Conservation (phyloP, 2,113 vertebrate genomes). For the Nibea coibor region DNA sequence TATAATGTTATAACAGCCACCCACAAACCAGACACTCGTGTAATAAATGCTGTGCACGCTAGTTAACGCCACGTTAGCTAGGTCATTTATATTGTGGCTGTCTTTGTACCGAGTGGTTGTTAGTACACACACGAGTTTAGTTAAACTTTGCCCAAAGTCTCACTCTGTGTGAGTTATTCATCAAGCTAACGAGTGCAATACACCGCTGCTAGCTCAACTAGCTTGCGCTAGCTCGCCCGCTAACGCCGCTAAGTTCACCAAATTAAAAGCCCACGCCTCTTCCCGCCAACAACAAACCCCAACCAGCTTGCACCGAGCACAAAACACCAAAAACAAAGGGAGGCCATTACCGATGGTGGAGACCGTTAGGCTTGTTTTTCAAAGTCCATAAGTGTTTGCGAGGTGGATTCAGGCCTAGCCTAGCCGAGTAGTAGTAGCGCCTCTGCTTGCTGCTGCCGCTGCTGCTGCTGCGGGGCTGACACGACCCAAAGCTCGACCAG, state of each 20-base stretch:
- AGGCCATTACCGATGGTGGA: constrained; percentile 50
- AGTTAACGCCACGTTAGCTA: accelerated
- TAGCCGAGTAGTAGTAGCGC: constrained; percentile 22
- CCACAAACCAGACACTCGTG: background rate
- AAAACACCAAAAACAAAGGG: background rate
- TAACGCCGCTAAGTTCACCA: constrained; percentile 56
- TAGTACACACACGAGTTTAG: background rate
- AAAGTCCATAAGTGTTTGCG: constrained; percentile 68
- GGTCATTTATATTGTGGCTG: accelerated
- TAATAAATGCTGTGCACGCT: background rate
- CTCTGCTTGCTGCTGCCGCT: constrained; percentile 1
- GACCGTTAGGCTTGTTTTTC: constrained; percentile 54
- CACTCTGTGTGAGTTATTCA: constrained; percentile 23
- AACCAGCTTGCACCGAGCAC: background rate
- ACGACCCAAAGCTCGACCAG: constrained; percentile 50
- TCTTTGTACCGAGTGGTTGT: accelerated
- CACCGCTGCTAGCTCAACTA: constrained; percentile 46
- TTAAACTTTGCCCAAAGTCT: constrained; percentile 25
- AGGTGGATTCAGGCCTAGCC: constrained; percentile 68
- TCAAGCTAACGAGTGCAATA: constrained; percentile 8
- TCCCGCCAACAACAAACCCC: background rate
- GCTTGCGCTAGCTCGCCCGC: constrained; percentile 51
- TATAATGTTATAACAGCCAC: background rate
- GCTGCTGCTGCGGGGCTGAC: constrained; percentile 21
- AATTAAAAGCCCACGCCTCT: background rate